These are phyloP conservation scores for Muntiacus muntjak DNA, from an alignment of 2,113 vertebrate species.

Conservation along the genomic window DNA sequence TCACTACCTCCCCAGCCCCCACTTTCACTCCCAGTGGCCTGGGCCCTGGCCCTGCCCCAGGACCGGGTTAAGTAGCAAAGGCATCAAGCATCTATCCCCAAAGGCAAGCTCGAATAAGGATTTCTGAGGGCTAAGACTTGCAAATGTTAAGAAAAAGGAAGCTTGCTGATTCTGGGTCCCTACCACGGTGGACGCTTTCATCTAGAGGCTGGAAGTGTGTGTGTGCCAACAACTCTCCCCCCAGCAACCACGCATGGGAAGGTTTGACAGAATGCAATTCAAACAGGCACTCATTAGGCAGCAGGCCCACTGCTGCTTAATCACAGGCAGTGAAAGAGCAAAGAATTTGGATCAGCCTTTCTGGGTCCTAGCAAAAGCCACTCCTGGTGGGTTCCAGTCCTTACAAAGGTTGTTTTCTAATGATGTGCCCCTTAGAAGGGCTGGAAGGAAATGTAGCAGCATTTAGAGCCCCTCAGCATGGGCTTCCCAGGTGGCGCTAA, in stretches of 20 bases:
- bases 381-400: not conserved
- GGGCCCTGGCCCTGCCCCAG: not conserved
- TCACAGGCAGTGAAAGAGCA: conserved; percentile 74
- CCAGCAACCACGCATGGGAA: conserved; percentile 32
- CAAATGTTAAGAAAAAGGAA: not conserved
- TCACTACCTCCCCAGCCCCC: not conserved
- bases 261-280: conserved; percentile 64
- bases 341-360: not conserved
- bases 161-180: not conserved
- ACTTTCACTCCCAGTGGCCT: not conserved
- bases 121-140: not conserved
- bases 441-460: not conserved
- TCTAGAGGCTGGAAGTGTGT: not conserved
- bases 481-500: not conserved
- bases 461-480: not conserved
- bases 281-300: conserved; percentile 75
- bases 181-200: not conserved
- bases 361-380: conserved; percentile 45
- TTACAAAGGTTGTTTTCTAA: not conserved
- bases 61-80: not conserved
- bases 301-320: conserved; percentile 60
- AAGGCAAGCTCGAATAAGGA: not conserved
- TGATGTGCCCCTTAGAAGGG: not conserved
- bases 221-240: conserved; percentile 51
- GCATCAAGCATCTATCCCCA: not conserved